Base-by-base conservation (phyloP, 2,113 vertebrate species). In the Tauraco erythrolophus region DNA sequence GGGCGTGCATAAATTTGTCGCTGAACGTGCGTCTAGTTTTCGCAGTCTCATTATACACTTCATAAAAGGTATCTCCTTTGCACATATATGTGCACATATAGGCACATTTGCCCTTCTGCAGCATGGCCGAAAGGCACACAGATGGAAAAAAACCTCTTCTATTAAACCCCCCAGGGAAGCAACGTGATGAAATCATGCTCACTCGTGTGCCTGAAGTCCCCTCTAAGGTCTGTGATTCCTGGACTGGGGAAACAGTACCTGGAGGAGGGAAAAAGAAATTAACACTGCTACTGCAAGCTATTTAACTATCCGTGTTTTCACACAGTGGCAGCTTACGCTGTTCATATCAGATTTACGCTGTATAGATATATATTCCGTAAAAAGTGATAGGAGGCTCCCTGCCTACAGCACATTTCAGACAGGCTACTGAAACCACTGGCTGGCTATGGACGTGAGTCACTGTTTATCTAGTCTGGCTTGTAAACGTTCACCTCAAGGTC, bases 191-290 rank as follows among this genome's bases (percentile, higher is more conserved):
- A 83, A 62, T 50, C 14, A 17, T 2, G 6, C 60, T 87, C 9
- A 3, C 19, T 57, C 14, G 57, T 35, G 23, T 25, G 35, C 21
- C 62, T 10, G 0, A 62, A 71, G 51, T 74, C 39, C 43, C 11
- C 54, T 60, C 60, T n/a, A 51, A 35, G 11, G 35, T 48, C 14
- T 11, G 9, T 0, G 0, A 80, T 58, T 80, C 45, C 37, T 43
- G 19, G 43, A 35, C 27, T 50, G 7, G 10, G 13, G 12, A 60
- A 84, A 79, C 7, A 48, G 8, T 25, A 58, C 19, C 5, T 3
- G 2, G 21, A 7, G 1, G 2, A 0, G 3, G 43, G 3, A 14
- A n/a, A 30, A 9, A 11, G 13, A 41, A 41, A 9, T 12, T 56
- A 45, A 84, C 24, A 58, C 25, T 37, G 50, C 60, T 14, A 33